These are phyloP conservation scores for Petroica traversi DNA, from an alignment of 2,113 vertebrate genomes.

Conservation along the genomic window DNA sequence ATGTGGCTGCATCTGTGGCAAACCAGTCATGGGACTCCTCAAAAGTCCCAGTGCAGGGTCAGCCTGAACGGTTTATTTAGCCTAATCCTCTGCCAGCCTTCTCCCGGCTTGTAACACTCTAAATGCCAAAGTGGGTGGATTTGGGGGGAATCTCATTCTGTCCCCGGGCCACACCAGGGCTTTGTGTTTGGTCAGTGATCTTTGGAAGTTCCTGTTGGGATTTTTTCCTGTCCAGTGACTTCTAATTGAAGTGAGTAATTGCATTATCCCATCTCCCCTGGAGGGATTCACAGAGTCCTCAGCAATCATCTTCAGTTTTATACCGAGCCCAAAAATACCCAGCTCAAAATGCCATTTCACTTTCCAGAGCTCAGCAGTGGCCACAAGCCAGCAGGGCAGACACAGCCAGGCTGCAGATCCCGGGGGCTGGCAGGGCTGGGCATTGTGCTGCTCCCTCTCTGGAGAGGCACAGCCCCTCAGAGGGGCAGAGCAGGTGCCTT, in stretches of 20 bases:
- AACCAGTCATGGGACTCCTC: background rate
- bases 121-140: background rate
- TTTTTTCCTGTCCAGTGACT: background rate
- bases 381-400: background rate
- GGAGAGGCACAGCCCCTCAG: background rate
- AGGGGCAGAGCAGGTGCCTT: background rate
- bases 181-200: background rate
- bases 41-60: background rate
- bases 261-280: background rate
- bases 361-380: background rate
- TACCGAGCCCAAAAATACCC: background rate
- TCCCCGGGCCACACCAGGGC: background rate
- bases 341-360: background rate
- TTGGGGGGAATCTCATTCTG: background rate
- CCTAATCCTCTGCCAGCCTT: background rate
- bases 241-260: background rate
- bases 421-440: background rate
- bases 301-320: background rate
- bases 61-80: background rate
- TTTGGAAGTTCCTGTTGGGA: background rate
- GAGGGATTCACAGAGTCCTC: background rate
- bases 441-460: background rate
- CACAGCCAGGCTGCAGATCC: rapidly evolving
- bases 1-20: background rate
- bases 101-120: background rate